Evolutionary conservation across 2,113 vertebrate species (phyloP), one percentile per base, ranked within the genome.

Genomic region (Nannospalax galili): DNA sequence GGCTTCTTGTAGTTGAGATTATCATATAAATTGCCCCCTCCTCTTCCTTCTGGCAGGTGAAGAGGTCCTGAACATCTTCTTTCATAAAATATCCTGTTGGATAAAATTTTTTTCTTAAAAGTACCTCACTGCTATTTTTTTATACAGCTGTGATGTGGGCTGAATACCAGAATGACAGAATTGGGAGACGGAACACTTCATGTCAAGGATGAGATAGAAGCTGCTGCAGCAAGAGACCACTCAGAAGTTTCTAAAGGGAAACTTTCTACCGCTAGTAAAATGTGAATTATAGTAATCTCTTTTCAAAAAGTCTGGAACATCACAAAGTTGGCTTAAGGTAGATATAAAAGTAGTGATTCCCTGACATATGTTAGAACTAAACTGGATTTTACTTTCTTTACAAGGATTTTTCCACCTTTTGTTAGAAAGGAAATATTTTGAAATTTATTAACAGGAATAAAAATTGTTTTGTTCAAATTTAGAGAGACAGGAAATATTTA

Each of bases 21-120:
- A 85, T 56, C 26, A 67, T 75, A 35, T 69, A 52, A 81, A 60
- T 22, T 28, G 1, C 1, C 26, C 5, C 30, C 37, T 15, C 12
- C 9, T 17, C 10, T 84, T 81, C n/a, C 2, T 77, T 91, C 52
- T 70, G 16, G 14, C 65, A 94, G 32, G 11, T 80, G 11, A 84
- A 80, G 74, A 79, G 64, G 32, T 67, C 56, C 78, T 92, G 3
- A 56, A 78, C 24, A 80, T 16, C 24, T 69, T 89, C 40, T 24
- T 90, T 86, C 60, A 30, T 60, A 95, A 95, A 75, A 81, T 95
- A 86, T 42, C 7, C 60, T 62, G 15, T 40, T 60, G 35, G 37
- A 75, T 74, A 86, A n/a, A 73, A n/a, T 20, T 32, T 72, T 32
- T 78, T 64, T 32, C 60, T 85, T 40, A 45, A 30, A 87, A 81